A percentile compares a stretch with the other conserved stretches of the same genome.
phyloP scores from a whole-genome alignment of 2,797 vertebrate genomes.

The Limosa lapponica region DNA sequence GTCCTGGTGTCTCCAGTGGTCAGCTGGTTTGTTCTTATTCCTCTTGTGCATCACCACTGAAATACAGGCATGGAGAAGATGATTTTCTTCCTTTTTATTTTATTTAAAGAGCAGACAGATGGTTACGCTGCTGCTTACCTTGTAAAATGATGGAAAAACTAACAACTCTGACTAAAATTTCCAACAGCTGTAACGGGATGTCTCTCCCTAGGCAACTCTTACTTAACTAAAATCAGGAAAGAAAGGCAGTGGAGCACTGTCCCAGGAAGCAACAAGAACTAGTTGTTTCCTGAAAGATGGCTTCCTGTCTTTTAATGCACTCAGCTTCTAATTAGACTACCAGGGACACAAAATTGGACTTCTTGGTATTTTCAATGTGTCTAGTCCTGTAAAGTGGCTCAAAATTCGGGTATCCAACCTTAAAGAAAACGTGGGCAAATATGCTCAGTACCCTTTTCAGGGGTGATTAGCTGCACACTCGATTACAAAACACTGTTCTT shows the following conservation, averaged over 20 bases:
- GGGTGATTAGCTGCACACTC: not conserved
- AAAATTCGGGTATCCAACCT: not conserved
- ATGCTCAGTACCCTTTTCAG: not conserved
- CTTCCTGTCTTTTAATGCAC: not conserved
- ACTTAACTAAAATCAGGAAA: conserved; percentile 57
- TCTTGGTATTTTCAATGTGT: not conserved
- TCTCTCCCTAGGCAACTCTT: conserved; percentile 37
- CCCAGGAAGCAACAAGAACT: conserved; percentile 33
- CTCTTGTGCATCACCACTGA: not conserved
- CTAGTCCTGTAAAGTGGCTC: not conserved
- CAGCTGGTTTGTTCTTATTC: not conserved
- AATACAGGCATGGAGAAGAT: not conserved
- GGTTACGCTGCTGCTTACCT: conserved; percentile 57
- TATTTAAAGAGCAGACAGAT: conserved; percentile 74
- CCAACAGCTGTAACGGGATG: conserved; percentile 64
- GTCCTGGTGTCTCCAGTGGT: not conserved
- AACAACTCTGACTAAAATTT: conserved; percentile 61
- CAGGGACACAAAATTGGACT: not conserved
- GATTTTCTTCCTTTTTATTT: conserved; percentile 36
- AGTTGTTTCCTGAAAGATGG: conserved; percentile 10
- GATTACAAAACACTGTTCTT: not conserved
- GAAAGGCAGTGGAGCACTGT: conserved; percentile 30
- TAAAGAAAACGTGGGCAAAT: not conserved
- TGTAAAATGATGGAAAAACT: conserved; percentile 59
- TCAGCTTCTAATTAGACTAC: not conserved